Conservation (phyloP, 2,888 invertebrate species). For the Drosophila paranaensis region DNA sequence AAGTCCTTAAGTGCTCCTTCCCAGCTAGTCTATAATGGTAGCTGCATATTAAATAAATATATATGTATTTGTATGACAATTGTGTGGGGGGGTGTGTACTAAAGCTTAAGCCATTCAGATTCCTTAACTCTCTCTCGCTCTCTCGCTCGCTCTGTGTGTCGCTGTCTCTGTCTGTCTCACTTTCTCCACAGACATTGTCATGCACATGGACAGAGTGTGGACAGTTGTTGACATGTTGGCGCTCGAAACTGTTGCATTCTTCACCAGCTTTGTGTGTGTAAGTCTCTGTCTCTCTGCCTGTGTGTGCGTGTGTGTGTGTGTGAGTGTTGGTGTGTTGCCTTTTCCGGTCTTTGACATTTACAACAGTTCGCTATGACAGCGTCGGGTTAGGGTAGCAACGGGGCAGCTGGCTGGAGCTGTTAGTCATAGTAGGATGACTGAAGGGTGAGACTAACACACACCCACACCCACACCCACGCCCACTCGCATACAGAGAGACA, state of each 20-base stretch:
- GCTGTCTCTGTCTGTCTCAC: not conserved
- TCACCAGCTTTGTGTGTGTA: slow-evolving; percentile 15
- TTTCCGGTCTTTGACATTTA: slow-evolving; percentile 77
- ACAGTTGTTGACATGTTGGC: slow-evolving; percentile 55
- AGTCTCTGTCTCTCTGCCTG: not conserved
- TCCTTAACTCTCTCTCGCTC: not conserved
- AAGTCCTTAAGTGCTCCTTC: not conserved
- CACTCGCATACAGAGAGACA: not conserved
- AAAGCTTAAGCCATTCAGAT: slow-evolving; percentile 13
- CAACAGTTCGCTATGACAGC: slow-evolving; percentile 65
- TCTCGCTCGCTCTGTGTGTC: not conserved
- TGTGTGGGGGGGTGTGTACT: not conserved
- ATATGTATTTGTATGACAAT: not conserved
- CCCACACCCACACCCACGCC: slow-evolving; percentile 13
- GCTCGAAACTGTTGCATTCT: slow-evolving; percentile 73
- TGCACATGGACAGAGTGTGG: slow-evolving; percentile 41
- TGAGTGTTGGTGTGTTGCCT: slow-evolving; percentile 38
- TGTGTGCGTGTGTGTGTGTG: slow-evolving; percentile 8
- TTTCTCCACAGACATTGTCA: slow-evolving; percentile 17
- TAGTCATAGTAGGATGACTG: slow-evolving; percentile 55
- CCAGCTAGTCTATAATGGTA: not conserved
- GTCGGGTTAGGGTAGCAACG: slow-evolving; percentile 17
- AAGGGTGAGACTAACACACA: slow-evolving; percentile 35
- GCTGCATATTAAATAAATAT: slow-evolving; percentile 1
- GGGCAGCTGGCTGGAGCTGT: slow-evolving; percentile 22